Evolutionary conservation across 2,113 vertebrate species (phyloP).

Genomic region (Phalacrocorax brasilianus): DNA sequence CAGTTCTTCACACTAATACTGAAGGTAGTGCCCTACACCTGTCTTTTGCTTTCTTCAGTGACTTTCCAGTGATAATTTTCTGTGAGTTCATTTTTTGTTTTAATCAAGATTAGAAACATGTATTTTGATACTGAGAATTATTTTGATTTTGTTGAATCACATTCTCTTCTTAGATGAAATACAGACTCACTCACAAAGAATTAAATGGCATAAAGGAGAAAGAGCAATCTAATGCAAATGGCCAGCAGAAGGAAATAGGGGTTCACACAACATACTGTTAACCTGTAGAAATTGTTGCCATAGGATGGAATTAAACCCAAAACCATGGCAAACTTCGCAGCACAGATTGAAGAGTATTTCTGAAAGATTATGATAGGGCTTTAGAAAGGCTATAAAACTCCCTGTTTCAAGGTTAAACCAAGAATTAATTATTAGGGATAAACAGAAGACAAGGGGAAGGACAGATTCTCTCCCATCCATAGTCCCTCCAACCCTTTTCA

Average conservation of each 20-base stretch:
- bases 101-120: neutral
- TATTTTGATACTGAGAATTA: neutral
- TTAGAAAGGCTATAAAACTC: neutral
- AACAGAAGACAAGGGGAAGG: neutral
- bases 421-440: neutral
- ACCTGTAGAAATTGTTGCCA: neutral
- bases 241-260: neutral
- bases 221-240: neutral
- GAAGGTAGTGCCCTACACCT: neutral
- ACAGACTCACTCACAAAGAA: neutral
- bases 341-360: neutral
- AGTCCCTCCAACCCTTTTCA: neutral
- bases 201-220: neutral
- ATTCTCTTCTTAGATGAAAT: neutral
- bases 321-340: neutral
- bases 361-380: neutral
- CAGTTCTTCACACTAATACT: neutral
- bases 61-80: neutral
- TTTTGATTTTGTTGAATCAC: neutral
- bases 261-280: neutral
- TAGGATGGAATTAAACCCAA: neutral
- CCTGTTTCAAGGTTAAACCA: neutral
- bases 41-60: neutral
- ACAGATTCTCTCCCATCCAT: neutral
- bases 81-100: neutral